Base-by-base conservation (phyloP, 1,140 invertebrate species). In the Drosophila baimaii region DNA sequence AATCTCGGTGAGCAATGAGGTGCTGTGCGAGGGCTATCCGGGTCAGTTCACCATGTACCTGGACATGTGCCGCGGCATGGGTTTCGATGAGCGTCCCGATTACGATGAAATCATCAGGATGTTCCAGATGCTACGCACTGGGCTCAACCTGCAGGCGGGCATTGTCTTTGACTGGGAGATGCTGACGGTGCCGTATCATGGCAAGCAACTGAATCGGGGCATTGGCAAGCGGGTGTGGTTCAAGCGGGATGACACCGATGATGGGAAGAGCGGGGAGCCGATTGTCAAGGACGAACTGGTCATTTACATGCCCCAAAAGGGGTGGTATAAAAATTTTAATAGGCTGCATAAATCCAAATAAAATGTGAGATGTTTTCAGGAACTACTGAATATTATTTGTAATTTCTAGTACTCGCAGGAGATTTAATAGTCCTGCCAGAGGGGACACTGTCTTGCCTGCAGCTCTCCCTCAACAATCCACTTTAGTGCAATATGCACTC, bases 91-190 rank as follows among this genome's bases (percentile, higher is more conserved):
- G 91, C 95, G 95, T 10, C 98, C 98, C 7, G 97, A 99, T 91
- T 99, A 99, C 93, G 98, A 98, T 95, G 97, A 97, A 92, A 94
- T 88, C 13, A 63, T 98, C 81, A 99, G 99, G 90, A 95, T 99
- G 89, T 99, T 99, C 94, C 96, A 98, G 82, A 99, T 98, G 64
- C 95, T 99, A 73, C 27, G 39, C 4, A 21, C 19, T 0, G 55
- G 74, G 2, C 37, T 86, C 4, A 99, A 99, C 93, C 97, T 99
- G 92, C 64, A 63, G 96, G 98, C 92, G 98, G 98, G 99, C 92
- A 99, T 99, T 93, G 98, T 97, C 74, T 99, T 99, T 93, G 99
- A 99, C 93, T 99, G 99, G 99, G 99, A 98, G 49, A 97, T 99
- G 96, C 93, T 99, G 81, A 98, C 99, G 91, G 98, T 99, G 92